Percentiles rank a stretch among this genome's conserved stretches.
Conservation (phyloP, 2,888 invertebrate genomes). For the Bruchidius siliquastri region DNA sequence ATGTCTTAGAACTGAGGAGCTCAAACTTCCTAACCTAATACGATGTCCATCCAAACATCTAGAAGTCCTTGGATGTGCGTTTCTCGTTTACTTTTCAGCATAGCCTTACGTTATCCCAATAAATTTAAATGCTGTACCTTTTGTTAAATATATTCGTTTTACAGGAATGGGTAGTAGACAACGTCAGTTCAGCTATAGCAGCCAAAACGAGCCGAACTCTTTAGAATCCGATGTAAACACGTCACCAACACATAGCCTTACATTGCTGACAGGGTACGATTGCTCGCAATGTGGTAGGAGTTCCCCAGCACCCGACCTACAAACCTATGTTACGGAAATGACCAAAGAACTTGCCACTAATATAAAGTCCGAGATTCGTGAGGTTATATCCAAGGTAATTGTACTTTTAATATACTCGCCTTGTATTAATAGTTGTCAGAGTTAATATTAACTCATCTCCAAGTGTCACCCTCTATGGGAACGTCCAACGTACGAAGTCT, state of each 20-base stretch:
- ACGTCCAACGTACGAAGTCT: too few species aligned
- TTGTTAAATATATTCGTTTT: not conserved
- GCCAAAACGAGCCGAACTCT: slow-evolving; percentile 67
- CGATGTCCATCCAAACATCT: too few species aligned
- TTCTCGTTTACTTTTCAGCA: too few species aligned
- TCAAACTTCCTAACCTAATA: too few species aligned
- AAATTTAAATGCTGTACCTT: too few species aligned
- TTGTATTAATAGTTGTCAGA: too few species aligned
- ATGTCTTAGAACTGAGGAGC: too few species aligned
- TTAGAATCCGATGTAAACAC: slow-evolving; percentile 52
- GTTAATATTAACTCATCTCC: too few species aligned
- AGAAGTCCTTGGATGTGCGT: too few species aligned
- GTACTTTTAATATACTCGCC: too few species aligned
- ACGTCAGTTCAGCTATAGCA: slow-evolving; percentile 64
- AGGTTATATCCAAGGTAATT: slow-evolving; percentile 62
- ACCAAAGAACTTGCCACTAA: slow-evolving; percentile 75
- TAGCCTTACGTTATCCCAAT: too few species aligned
- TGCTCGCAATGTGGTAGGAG: slow-evolving; percentile 53
- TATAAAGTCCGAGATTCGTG: slow-evolving; percentile 76
- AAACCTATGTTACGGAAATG: slow-evolving; percentile 72
- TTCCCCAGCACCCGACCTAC: slow-evolving; percentile 59
- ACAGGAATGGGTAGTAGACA: slow-evolving; percentile 47
- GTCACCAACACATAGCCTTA: slow-evolving; percentile 49
- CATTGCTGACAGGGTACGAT: slow-evolving; percentile 50
- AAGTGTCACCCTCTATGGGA: too few species aligned